Percentiles rank a stretch among this genome's conserved stretches.
These are phyloP conservation scores for Danionella dracula DNA, from an alignment of 2,797 vertebrate genomes.

Conservation along the genomic window DNA sequence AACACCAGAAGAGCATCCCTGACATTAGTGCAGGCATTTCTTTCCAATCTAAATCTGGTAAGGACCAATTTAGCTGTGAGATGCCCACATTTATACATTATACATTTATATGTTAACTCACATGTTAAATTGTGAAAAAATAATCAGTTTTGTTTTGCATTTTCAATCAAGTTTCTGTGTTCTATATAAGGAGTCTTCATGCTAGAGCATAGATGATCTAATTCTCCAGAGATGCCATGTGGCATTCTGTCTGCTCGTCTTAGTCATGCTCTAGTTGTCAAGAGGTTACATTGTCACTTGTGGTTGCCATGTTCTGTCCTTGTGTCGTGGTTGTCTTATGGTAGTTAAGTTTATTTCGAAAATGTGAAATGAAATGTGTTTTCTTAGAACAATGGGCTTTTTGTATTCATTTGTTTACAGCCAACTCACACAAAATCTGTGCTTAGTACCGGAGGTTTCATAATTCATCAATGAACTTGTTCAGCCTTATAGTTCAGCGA, in stretches of 20 bases:
- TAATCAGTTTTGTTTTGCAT: no score
- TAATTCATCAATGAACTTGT: slow-evolving; percentile 58
- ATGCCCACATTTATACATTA: no score
- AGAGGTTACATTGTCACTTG: slow-evolving; percentile 15
- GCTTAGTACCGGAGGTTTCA: slow-evolving; percentile 52
- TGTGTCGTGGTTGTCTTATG: background rate
- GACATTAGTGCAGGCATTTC: background rate
- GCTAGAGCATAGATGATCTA: background rate
- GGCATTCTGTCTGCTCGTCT: background rate
- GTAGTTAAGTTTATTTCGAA: background rate
- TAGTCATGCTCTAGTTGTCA: slow-evolving; percentile 12
- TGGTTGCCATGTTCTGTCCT: slow-evolving; percentile 8
- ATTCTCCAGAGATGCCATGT: slow-evolving; percentile 7
- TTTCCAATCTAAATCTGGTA: slow-evolving; percentile 2
- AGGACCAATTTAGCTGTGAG: no score
- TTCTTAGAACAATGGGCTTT: background rate
- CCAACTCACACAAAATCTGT: background rate
- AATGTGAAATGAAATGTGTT: background rate
- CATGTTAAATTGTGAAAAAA: no score
- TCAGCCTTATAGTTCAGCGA: no score
- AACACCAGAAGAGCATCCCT: background rate
- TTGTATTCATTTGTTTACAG: background rate
- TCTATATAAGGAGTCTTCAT: background rate
- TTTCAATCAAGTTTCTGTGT: no score
- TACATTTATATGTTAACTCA: no score